phyloP scores from a whole-genome alignment of 2,888 invertebrate genomes.

The Drosophila paranaensis region DNA sequence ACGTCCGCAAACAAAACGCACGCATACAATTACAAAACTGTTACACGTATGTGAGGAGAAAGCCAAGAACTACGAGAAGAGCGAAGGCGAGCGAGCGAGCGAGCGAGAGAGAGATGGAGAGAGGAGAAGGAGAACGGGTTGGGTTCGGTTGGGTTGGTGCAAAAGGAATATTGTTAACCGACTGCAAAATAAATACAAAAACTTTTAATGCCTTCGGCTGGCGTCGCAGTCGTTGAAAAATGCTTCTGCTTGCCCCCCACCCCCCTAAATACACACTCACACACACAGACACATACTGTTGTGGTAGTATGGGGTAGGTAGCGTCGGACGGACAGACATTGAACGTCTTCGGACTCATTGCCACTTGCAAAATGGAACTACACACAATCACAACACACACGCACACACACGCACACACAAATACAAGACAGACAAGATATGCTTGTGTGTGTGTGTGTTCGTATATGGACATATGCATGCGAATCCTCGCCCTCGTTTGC shows the following conservation, averaged over 20 bases:
- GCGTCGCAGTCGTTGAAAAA: conserved; percentile 75
- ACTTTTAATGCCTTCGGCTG: conserved; percentile 78
- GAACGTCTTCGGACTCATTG: conserved; percentile 81
- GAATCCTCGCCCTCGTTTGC: conserved; percentile 60
- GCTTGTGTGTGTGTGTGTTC: conserved; percentile 31
- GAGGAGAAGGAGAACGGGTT: background rate
- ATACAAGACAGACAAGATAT: background rate
- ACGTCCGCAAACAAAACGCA: conserved; percentile 81
- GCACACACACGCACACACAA: conserved; percentile 28
- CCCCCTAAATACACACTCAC: conserved; percentile 35
- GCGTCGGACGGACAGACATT: conserved; percentile 63
- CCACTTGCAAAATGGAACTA: conserved; percentile 77
- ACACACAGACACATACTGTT: conserved; percentile 24
- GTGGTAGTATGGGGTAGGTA: background rate
- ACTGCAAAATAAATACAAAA: conserved; percentile 82
- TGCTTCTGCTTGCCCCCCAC: conserved; percentile 55
- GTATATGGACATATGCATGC: conserved; percentile 76
- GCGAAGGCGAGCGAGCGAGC: background rate
- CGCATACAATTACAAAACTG: conserved; percentile 76
- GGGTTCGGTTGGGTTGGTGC: conserved; percentile 14
- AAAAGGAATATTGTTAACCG: conserved; percentile 82
- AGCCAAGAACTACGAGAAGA: conserved; percentile 35
- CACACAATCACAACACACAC: conserved; percentile 50
- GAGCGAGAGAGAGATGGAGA: too few species aligned
- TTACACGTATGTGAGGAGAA: conserved; percentile 56